These are phyloP conservation scores for Otocyon megalotis DNA, from an alignment of 2,113 vertebrate genomes.

Conservation along the genomic window DNA sequence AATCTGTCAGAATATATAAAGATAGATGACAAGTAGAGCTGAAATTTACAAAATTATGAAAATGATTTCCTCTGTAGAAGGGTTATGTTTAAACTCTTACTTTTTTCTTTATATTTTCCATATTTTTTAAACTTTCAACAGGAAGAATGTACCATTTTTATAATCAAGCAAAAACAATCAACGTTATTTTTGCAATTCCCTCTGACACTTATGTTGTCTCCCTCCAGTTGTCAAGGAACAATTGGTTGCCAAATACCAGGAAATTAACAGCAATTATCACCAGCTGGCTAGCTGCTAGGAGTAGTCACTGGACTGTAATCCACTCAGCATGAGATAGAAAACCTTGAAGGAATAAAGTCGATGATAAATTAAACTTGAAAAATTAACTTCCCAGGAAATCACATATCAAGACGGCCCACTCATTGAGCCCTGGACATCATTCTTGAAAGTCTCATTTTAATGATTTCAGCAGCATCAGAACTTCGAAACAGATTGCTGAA, in stretches of 20 bases:
- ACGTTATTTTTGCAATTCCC: constrained; percentile 29
- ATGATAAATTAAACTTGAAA: constrained; percentile 78
- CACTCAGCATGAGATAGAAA: constrained; percentile 59
- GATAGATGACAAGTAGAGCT: not conserved
- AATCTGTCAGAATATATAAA: not conserved
- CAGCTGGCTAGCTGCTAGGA: constrained; percentile 57
- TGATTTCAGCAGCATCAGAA: not conserved
- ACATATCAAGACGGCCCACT: not conserved
- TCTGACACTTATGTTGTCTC: constrained; percentile 1
- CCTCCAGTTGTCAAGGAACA: constrained; percentile 56
- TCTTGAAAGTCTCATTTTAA: not conserved
- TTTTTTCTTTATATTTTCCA: not conserved
- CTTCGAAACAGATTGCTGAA: not conserved
- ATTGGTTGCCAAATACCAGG: constrained; percentile 56
- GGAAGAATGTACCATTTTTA: constrained; percentile 2
- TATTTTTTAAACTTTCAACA: not conserved
- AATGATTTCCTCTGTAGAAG: not conserved
- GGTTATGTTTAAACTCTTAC: not conserved
- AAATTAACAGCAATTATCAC: constrained; percentile 78
- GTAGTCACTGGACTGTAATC: constrained; percentile 49
- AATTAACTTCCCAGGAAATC: constrained; percentile 43
- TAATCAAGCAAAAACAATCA: constrained; percentile 22
- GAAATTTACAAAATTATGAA: constrained; percentile 25
- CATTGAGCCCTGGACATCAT: not conserved
- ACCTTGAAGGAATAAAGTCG: constrained; percentile 64